These are phyloP conservation scores for Pitta sordida DNA, from an alignment of 2,113 vertebrate species.

Conservation along the genomic window DNA sequence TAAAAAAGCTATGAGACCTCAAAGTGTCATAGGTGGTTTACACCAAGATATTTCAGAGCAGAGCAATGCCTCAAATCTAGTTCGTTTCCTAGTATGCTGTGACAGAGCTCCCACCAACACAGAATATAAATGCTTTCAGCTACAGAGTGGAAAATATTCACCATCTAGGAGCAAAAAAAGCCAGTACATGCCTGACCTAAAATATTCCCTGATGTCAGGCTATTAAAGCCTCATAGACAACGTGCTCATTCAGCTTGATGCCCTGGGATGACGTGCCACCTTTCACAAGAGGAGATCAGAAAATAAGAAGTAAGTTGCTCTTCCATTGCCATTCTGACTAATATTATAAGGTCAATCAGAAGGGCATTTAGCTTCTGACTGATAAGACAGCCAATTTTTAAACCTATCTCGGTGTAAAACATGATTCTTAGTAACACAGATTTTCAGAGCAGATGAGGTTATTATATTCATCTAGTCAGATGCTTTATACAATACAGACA, in stretches of 20 bases:
- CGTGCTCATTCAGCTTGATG: neutral
- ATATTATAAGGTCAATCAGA: constrained; percentile 18
- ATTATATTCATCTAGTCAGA: constrained; percentile 52
- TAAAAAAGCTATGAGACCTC: neutral
- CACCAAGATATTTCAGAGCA: neutral
- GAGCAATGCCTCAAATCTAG: neutral
- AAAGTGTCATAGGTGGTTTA: neutral
- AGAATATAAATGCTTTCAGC: neutral
- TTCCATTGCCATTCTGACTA: constrained; percentile 18
- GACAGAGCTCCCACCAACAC: neutral
- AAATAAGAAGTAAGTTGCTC: neutral
- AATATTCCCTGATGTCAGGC: neutral
- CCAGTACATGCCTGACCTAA: neutral
- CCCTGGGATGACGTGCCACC: neutral
- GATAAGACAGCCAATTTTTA: constrained; percentile 6
- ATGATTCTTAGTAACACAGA: neutral
- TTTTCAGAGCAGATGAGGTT: constrained; percentile 26
- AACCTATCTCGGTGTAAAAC: neutral
- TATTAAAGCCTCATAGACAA: neutral
- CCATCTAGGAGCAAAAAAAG: neutral
- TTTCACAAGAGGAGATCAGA: neutral
- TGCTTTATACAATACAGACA: constrained; percentile 25
- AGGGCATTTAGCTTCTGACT: constrained; percentile 34
- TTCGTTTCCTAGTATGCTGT: accelerated
- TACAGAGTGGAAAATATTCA: neutral